phyloP scores from a whole-genome alignment of 2,888 invertebrate species.

The Plebejus argus region DNA sequence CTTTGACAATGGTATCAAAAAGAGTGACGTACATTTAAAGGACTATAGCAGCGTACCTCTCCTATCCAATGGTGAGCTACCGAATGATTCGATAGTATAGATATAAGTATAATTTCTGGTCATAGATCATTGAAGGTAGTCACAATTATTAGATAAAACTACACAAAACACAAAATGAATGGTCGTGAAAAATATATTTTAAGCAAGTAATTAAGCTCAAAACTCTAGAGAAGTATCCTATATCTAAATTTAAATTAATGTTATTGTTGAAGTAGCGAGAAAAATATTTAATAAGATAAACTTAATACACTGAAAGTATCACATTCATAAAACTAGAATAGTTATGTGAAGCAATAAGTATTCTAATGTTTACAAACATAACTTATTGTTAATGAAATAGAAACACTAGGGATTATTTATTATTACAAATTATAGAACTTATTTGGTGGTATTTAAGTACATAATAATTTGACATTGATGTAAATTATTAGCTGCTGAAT shows the following conservation, averaged over 20 bases:
- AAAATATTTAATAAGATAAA: neutral
- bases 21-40: constrained; percentile 62
- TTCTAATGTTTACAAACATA: neutral
- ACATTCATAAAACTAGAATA: neutral
- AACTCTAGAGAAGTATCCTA: neutral
- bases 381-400: neutral
- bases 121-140: constrained; percentile 25
- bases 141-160: neutral
- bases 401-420: neutral
- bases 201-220: constrained; percentile 7
- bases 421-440: neutral
- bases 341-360: neutral
- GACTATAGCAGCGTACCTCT: constrained; percentile 77
- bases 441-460: too few relatives aligned
- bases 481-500: too few relatives aligned
- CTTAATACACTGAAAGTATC: neutral
- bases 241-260: neutral
- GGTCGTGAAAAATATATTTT: neutral
- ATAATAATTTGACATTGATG: too few relatives aligned
- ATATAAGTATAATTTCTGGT: constrained; percentile 30
- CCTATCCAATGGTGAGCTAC: constrained; percentile 67
- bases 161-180: neutral
- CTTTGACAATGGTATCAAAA: constrained; percentile 69
- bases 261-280: neutral
- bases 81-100: constrained; percentile 72